Percentiles rank a stretch among this genome's conserved stretches.
Conservation (phyloP, 2,113 vertebrate species). For the Ceratotherium simum region DNA sequence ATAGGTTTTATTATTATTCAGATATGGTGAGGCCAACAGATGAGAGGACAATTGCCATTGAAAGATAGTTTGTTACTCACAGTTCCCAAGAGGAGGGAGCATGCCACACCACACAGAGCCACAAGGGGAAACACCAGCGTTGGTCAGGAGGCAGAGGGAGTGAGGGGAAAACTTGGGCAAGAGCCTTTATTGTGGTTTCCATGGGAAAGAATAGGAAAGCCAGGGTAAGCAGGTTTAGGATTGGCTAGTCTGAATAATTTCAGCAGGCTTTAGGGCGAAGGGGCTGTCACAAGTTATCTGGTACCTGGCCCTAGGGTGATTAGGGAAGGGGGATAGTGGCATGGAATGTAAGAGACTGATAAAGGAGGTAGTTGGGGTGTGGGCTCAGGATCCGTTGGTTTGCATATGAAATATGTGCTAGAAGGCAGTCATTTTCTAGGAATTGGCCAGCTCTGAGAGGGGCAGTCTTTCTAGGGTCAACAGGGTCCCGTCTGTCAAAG, state of each 20-base stretch:
- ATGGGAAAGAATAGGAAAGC: neutral
- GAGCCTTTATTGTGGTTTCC: neutral
- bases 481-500: neutral
- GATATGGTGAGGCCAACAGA: neutral
- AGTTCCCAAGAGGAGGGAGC: neutral
- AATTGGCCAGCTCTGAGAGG: neutral
- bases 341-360: neutral
- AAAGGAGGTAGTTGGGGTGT: neutral
- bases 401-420: neutral
- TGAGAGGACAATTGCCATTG: neutral
- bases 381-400: neutral
- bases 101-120: neutral
- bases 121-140: neutral
- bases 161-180: neutral
- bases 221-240: neutral
- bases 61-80: neutral
- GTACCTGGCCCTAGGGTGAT: neutral
- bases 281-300: neutral
- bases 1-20: neutral
- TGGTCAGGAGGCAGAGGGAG: neutral
- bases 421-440: neutral
- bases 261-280: neutral
- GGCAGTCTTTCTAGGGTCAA: neutral
- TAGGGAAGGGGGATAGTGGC: neutral
- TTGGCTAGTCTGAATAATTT: neutral